phyloP scores from a whole-genome alignment of 2,797 vertebrate genomes.

The Neomorphus geoffroyi region DNA sequence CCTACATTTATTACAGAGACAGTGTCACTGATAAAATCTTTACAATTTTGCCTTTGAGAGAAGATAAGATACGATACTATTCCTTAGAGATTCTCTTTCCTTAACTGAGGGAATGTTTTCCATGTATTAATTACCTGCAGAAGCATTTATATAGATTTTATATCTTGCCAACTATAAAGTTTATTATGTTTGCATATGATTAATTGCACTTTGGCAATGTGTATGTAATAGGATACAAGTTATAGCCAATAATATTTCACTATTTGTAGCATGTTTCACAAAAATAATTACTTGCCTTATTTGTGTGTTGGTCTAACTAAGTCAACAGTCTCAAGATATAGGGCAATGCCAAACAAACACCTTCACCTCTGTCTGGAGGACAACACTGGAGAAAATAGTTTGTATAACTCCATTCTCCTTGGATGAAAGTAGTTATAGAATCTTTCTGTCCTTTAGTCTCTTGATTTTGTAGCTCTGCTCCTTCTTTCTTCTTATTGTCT shows the following conservation, averaged over 20 bases:
- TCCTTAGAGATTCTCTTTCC: slow-evolving; percentile 4
- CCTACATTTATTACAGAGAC: slow-evolving; percentile 17
- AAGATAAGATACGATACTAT: background rate
- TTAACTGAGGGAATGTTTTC: background rate
- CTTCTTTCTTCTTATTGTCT: background rate
- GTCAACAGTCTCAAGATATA: background rate
- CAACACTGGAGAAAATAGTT: background rate
- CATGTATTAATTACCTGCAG: background rate
- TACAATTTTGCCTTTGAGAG: slow-evolving; percentile 29
- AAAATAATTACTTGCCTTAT: background rate
- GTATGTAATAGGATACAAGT: background rate
- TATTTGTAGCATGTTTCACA: background rate
- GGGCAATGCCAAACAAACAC: background rate
- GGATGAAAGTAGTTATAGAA: background rate
- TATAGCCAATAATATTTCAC: background rate
- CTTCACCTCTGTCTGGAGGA: background rate
- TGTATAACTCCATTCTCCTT: background rate
- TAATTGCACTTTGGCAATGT: background rate
- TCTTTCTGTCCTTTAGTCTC: background rate
- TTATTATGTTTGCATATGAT: background rate
- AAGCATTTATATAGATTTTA: slow-evolving; percentile 14
- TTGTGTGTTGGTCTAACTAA: background rate
- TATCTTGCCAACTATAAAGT: background rate
- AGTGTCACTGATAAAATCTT: slow-evolving; percentile 32
- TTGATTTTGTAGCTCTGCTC: background rate